Conservation (phyloP, 2,797 vertebrate species). For the Tamandua tetradactyla region DNA sequence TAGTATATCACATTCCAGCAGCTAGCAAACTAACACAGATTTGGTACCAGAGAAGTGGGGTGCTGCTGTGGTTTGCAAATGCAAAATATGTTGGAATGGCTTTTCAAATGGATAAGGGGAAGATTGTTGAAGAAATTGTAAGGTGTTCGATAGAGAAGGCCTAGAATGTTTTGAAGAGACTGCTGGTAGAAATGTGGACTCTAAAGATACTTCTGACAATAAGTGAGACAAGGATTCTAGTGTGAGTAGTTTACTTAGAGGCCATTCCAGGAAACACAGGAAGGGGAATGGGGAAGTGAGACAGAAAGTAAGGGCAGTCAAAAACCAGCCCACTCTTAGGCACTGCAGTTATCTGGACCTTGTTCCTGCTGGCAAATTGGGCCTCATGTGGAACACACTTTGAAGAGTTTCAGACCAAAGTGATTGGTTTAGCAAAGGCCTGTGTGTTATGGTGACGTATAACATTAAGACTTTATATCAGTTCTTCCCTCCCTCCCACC, state of each 20-base stretch:
- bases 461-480: neutral
- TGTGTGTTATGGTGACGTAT: neutral
- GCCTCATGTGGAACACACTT: neutral
- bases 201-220: too few species aligned
- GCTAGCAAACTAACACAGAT: too few species aligned
- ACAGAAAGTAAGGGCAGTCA: neutral
- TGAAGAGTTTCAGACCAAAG: neutral
- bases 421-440: neutral
- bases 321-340: neutral
- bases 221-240: neutral
- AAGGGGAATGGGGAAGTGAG: neutral
- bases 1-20: too few species aligned
- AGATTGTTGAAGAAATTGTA: too few species aligned
- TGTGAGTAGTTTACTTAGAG: neutral
- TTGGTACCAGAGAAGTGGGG: too few species aligned
- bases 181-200: too few species aligned
- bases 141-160: too few species aligned
- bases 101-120: too few species aligned
- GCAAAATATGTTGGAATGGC: too few species aligned
- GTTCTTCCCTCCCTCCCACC: neutral
- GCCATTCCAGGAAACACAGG: neutral
- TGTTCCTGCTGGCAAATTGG: neutral
- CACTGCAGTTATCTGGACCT: neutral
- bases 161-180: too few species aligned
- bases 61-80: too few species aligned